These are phyloP conservation scores for Phyllotis vaccarum DNA, from an alignment of 2,797 vertebrate genomes.

Conservation along the genomic window DNA sequence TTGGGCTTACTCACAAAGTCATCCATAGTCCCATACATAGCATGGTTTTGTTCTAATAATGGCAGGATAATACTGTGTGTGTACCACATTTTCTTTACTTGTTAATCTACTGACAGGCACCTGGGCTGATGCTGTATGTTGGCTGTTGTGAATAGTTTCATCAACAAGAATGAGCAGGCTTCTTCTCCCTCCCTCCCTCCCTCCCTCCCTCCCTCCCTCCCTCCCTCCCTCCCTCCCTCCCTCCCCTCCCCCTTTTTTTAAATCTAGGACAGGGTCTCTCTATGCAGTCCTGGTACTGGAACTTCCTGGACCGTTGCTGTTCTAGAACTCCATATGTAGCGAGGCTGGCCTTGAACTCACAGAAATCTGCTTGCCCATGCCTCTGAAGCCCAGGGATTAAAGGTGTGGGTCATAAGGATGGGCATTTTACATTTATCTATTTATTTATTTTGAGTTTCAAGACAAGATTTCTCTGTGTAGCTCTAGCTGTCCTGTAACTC, in stretches of 20 bases:
- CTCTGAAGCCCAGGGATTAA: not conserved
- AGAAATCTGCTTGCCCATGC: too few relatives aligned
- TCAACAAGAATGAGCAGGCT: not conserved
- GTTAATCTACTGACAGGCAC: not conserved
- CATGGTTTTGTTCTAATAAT: not conserved
- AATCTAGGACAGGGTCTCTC: not conserved
- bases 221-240: fast-evolving
- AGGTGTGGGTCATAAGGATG: not conserved
- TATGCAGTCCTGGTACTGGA: not conserved
- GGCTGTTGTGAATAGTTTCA: not conserved
- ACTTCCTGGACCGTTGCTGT: not conserved
- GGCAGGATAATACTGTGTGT: not conserved
- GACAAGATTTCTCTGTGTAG: not conserved
- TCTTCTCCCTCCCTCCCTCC: not conserved
- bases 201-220: too few relatives aligned
- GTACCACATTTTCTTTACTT: not conserved
- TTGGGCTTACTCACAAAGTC: not conserved
- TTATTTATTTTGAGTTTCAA: not conserved
- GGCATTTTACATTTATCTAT: not conserved
- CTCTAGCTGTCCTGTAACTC: not conserved
- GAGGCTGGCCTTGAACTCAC: not conserved
- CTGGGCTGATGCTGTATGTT: too few relatives aligned
- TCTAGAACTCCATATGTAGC: not conserved
- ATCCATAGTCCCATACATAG: not conserved
- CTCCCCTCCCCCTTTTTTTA: fast-evolving